Evolutionary conservation across 2,113 vertebrate species (phyloP).

Genomic region (Paratilapia polleni): DNA sequence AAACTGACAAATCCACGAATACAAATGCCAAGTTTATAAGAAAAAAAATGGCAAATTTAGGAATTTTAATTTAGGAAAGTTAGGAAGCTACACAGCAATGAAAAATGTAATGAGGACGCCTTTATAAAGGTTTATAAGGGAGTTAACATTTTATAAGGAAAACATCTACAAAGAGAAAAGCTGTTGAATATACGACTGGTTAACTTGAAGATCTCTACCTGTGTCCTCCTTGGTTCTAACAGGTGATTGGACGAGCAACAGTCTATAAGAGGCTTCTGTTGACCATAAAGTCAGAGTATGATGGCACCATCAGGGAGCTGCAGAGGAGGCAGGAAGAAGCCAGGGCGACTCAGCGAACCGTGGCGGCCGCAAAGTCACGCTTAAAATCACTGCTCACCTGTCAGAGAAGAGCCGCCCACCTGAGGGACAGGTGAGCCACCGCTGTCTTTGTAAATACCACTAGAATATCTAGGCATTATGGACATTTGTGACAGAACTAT

Average conservation of each 20-base stretch:
- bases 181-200: no score
- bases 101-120: no score
- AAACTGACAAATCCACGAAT: not conserved
- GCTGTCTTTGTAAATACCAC: not conserved
- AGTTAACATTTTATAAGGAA: no score
- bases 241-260: slow-evolving; percentile 79
- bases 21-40: fast-evolving
- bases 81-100: no score
- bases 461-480: not conserved
- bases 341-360: slow-evolving; percentile 55
- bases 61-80: no score
- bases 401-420: slow-evolving; percentile 72
- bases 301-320: slow-evolving; percentile 74
- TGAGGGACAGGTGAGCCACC: slow-evolving; percentile 75
- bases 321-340: slow-evolving; percentile 65
- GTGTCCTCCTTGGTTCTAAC: not conserved
- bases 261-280: slow-evolving; percentile 80
- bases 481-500: no score
- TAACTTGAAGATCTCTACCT: not conserved
- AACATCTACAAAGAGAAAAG: not conserved
- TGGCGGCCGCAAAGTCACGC: slow-evolving; percentile 65
- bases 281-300: slow-evolving; percentile 82
- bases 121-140: no score
- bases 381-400: slow-evolving; percentile 64
- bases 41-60: not conserved